Evolutionary conservation across 2,888 invertebrate species (phyloP).

Genomic region (Copidosoma aretas): DNA sequence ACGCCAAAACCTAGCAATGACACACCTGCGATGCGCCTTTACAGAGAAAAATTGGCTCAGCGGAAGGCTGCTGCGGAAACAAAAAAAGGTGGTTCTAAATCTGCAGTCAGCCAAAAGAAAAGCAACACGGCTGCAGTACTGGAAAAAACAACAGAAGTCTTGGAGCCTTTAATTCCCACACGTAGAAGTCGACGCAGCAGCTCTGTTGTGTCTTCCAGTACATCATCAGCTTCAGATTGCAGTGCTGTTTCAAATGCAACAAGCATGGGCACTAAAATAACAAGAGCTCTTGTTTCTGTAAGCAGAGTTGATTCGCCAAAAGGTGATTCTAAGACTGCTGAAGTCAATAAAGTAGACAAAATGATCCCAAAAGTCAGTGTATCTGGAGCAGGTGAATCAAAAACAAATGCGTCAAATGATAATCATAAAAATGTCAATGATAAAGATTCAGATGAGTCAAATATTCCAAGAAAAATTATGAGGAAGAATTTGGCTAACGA

Average conservation of each 20-base stretch:
- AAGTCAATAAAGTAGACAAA: no score
- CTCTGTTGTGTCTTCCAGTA: constrained; percentile 17
- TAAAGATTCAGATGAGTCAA: neutral
- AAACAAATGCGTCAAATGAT: neutral
- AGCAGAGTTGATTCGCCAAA: no score
- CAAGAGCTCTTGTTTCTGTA: constrained; percentile 4
- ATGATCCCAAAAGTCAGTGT: neutral
- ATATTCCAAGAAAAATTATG: constrained; percentile 4
- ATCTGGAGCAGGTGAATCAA: neutral
- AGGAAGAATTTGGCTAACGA: constrained; percentile 41
- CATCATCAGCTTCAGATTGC: constrained; percentile 8
- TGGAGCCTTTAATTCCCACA: neutral
- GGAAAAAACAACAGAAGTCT: neutral
- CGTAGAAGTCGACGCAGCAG: constrained; percentile 13
- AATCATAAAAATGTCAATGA: constrained; percentile 2
- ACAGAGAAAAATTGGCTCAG: constrained; percentile 44
- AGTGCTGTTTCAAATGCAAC: constrained; percentile 22
- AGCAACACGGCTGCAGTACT: neutral
- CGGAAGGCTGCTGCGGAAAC: constrained; percentile 37
- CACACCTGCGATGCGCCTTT: constrained; percentile 47
- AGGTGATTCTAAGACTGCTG: no score
- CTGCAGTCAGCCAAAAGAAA: constrained; percentile 11
- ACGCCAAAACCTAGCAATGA: constrained; percentile 30
- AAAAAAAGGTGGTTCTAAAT: constrained; percentile 27
- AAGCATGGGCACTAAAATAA: constrained; percentile 25